Percentiles rank a stretch among this genome's conserved stretches.
Conservation (phyloP, 64 coral and sea anemone species). For the Trachythela sp. region DNA sequence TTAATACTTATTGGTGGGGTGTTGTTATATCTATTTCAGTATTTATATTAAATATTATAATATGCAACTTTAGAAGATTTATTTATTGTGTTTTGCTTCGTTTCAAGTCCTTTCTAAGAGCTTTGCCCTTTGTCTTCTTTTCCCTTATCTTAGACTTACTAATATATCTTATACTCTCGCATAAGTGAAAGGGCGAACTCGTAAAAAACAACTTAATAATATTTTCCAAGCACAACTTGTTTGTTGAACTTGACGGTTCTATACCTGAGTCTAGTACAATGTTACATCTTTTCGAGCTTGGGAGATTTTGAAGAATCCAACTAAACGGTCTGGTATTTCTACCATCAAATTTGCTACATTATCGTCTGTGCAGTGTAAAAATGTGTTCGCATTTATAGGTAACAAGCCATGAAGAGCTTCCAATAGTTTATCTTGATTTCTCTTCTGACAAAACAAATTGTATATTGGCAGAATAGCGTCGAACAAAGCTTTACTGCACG, state of each 20-base stretch:
- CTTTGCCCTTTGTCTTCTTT: background rate
- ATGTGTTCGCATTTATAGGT: background rate
- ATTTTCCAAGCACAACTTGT: constrained; percentile 5
- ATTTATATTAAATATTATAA: too few relatives aligned
- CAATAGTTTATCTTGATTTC: background rate
- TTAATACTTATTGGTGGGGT: too few relatives aligned
- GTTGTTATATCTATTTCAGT: too few relatives aligned
- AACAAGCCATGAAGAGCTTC: background rate
- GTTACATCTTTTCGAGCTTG: background rate
- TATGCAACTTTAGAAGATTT: too few relatives aligned
- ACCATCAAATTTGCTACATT: background rate
- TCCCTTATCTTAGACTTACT: constrained; percentile 1
- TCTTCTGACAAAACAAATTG: background rate
- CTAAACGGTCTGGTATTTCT: background rate
- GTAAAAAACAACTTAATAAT: background rate
- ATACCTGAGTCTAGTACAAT: background rate
- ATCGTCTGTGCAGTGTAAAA: background rate
- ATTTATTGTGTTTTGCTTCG: background rate
- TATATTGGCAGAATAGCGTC: constrained; percentile 4
- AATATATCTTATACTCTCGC: background rate
- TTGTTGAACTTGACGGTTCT: background rate
- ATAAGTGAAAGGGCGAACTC: background rate
- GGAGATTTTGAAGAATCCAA: background rate
- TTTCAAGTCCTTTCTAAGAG: background rate
- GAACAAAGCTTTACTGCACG: too few relatives aligned